Conservation (phyloP, 2,113 vertebrate genomes). For the Lathamus discolor region DNA sequence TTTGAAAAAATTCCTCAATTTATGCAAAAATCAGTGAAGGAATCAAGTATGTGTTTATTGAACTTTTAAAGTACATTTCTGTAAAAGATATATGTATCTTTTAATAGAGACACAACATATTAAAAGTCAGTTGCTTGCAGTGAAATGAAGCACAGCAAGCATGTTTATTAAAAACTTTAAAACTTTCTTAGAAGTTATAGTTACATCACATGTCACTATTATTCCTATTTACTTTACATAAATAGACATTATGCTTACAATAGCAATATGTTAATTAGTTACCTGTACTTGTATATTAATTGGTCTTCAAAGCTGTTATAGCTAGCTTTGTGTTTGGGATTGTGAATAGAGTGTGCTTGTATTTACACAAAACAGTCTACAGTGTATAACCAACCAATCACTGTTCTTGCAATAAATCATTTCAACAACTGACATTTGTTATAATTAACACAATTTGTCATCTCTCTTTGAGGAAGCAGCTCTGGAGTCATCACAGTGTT, state of each 20-base stretch:
- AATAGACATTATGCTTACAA: neutral
- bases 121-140: neutral
- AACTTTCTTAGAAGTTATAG: neutral
- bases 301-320: neutral
- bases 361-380: neutral
- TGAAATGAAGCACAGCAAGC: neutral
- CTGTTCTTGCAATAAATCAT: slow-evolving; percentile 37
- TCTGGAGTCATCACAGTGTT: neutral
- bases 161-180: neutral
- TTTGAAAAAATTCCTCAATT: neutral
- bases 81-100: neutral
- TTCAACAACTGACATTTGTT: slow-evolving; percentile 26
- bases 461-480: neutral
- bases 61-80: neutral
- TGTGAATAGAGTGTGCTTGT: neutral
- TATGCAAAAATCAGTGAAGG: neutral
- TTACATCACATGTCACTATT: neutral
- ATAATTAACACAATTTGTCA: slow-evolving; percentile 57
- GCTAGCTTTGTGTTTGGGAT: neutral
- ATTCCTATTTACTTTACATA: neutral
- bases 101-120: neutral
- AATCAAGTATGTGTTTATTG: neutral
- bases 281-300: neutral
- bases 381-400: neutral
- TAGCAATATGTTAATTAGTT: neutral